phyloP scores from a whole-genome alignment of 2,113 vertebrate species.

The Asarcornis scutulata region DNA sequence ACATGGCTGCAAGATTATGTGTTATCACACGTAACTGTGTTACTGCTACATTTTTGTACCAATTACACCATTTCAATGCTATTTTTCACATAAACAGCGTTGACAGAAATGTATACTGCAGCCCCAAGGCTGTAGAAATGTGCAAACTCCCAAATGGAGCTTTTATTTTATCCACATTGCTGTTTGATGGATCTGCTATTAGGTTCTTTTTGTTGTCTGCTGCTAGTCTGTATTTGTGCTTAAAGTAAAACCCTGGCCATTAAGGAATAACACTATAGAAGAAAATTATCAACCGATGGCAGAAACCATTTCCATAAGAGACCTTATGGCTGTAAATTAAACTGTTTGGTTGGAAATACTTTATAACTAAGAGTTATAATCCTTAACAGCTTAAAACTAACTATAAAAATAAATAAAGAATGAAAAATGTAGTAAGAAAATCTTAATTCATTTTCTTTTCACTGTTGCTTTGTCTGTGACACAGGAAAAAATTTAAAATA shows the following conservation, averaged over 20 bases:
- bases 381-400: neutral
- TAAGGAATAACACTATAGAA: neutral
- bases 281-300: neutral
- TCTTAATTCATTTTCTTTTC: neutral
- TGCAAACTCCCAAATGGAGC: slow-evolving; percentile 2
- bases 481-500: neutral
- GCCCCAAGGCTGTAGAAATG: slow-evolving; percentile 34
- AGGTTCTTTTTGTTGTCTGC: neutral
- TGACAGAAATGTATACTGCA: slow-evolving; percentile 46
- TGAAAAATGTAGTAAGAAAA: neutral
- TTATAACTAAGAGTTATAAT: neutral
- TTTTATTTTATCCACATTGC: neutral
- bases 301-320: neutral
- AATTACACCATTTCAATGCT: neutral
- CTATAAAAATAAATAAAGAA: neutral
- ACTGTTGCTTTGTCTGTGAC: neutral
- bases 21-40: neutral
- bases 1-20: neutral
- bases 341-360: neutral
- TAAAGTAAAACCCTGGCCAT: neutral
- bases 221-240: neutral
- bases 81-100: slow-evolving; percentile 42
- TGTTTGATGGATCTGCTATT: slow-evolving; percentile 8
- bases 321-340: neutral
- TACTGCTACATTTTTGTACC: neutral